phyloP scores from a whole-genome alignment of 1,140 invertebrate species.

The Lepidurus packardi region DNA sequence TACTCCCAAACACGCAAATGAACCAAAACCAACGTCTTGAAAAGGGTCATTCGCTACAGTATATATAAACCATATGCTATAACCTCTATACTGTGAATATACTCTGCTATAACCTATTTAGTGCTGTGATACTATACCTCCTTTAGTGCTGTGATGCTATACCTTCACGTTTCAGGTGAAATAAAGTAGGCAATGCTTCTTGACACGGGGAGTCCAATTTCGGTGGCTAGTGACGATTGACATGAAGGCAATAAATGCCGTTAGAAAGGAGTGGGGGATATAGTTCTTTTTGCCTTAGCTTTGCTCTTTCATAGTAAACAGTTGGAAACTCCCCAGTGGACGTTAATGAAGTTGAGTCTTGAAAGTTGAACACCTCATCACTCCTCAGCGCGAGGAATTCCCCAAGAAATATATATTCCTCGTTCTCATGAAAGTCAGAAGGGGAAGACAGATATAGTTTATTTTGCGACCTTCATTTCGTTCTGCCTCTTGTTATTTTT shows the following conservation, averaged over 20 bases:
- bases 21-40: too few relatives aligned
- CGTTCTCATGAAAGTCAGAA: not conserved
- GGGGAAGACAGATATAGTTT: not conserved
- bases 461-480: not conserved
- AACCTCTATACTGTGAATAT: too few relatives aligned
- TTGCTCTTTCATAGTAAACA: not conserved
- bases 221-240: not conserved
- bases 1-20: too few relatives aligned
- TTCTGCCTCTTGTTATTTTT: not conserved
- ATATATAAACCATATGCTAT: too few relatives aligned
- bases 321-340: not conserved
- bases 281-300: not conserved
- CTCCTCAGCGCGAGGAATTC: not conserved
- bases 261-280: not conserved
- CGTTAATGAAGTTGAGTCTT: not conserved
- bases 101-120: too few relatives aligned
- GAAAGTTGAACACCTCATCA: constrained; percentile 1
- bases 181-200: too few relatives aligned
- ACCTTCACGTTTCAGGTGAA: too few relatives aligned
- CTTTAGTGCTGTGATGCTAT: too few relatives aligned
- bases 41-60: too few relatives aligned
- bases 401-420: not conserved
- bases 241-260: not conserved
- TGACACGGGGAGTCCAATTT: too few relatives aligned
- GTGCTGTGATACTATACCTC: too few relatives aligned